Evolutionary conservation across 2,888 invertebrate genomes (phyloP), one percentile per base, ranked within the genome.

Genomic region (Lepetodrilus schrolli): DNA sequence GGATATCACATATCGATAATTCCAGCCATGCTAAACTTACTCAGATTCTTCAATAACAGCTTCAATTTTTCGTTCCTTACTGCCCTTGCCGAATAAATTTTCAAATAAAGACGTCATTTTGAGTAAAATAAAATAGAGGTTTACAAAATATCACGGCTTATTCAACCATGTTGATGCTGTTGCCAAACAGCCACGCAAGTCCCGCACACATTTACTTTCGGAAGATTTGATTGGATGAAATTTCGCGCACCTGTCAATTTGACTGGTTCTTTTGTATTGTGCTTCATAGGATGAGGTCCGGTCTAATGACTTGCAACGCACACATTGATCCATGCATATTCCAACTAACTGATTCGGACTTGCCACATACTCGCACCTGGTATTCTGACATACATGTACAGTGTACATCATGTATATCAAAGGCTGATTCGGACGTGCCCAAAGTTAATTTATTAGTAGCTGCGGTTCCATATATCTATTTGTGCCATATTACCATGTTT

Each of bases 161-260:
- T 7, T 30, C 43, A n/a, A 38, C 43, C 66, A 26, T 78, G 78
- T 78, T 78, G 72, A 75, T 70, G 65, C 73, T 78, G 78, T 78
- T 78, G 78, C 78, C 73, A 78, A 66, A 75, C 70, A 73, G 66
- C 66, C 70, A 47, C n/a, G 36, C 4, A 8, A 74, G 76, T 17
- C 20, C 48, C 66, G 70, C 70, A 51, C 70, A 51, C 36, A 21
- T n/a, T n/a, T 10, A 36, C 50, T 30, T 17, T 10, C 4, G 10
- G 30, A n/a, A 17, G n/a, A 10, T 68, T 23, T 73, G 48, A 77
- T 77, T 77, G 77, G 77, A 43, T 43, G 65, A 75, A 38, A 75
- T 58, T 66, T 8, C 51, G 66, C 30, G 74, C 77, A 77, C 77
- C 72, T 74, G 77, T 49, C 13, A 26, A 3, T 30, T 30, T 26